Conservation (phyloP, 1,140 invertebrate species). For the Proales similis region DNA sequence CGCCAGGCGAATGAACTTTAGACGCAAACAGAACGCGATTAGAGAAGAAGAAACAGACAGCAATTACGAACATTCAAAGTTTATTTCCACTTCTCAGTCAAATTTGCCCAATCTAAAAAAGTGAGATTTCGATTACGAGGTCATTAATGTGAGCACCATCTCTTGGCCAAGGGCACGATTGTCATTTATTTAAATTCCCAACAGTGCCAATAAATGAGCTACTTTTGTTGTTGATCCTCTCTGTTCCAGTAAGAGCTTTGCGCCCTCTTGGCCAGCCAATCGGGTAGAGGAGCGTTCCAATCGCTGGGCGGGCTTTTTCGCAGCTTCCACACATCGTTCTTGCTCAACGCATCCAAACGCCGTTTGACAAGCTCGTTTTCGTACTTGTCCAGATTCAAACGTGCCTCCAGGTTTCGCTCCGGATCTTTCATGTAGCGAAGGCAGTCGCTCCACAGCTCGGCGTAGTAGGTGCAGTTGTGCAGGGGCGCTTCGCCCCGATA, state of each 20-base stretch:
- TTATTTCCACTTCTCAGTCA: neutral
- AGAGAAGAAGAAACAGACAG: too few species aligned
- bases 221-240: conserved; percentile 12
- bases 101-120: too few species aligned
- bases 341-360: neutral
- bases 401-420: neutral
- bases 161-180: too few species aligned
- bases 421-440: conserved; percentile 9
- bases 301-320: conserved; percentile 32
- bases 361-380: conserved; percentile 6
- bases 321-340: conserved; percentile 30
- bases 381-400: conserved; percentile 1
- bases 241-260: conserved; percentile 31
- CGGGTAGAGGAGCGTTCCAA: conserved; percentile 34
- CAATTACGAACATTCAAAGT: too few species aligned
- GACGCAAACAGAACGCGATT: too few species aligned
- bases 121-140: too few species aligned
- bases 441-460: conserved; percentile 22
- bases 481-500: conserved; percentile 10
- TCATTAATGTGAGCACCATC: too few species aligned
- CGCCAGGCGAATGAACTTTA: too few species aligned
- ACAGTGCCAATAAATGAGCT: too few species aligned
- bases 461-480: conserved; percentile 20
- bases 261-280: neutral
- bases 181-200: too few species aligned